Conservation (phyloP, 2,113 vertebrate genomes). For the Oenanthe oenanthe region DNA sequence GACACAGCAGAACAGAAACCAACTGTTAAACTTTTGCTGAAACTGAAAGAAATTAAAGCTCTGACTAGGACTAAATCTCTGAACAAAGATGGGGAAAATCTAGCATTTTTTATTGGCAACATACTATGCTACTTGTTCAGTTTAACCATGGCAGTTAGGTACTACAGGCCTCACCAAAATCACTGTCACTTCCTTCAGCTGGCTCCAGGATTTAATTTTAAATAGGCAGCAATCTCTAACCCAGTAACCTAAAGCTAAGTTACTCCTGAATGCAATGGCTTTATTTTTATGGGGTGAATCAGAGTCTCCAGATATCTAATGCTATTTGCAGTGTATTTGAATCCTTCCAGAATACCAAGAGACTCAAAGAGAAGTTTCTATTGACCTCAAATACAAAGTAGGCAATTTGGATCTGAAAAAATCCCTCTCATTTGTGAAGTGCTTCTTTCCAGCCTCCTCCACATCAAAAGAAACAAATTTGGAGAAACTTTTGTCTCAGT, state of each 20-base stretch:
- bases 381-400: background rate
- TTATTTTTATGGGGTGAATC: background rate
- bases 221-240: background rate
- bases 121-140: background rate
- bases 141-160: background rate
- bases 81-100: background rate
- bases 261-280: background rate
- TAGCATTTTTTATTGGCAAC: background rate
- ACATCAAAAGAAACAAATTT: background rate
- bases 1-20: background rate
- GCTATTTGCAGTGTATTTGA: background rate
- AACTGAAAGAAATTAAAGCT: background rate
- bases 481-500: background rate
- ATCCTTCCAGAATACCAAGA: background rate
- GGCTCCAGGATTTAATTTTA: background rate
- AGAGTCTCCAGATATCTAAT: background rate
- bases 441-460: background rate
- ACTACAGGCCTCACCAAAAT: background rate
- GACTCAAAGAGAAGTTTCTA: background rate
- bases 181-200: background rate
- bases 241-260: background rate
- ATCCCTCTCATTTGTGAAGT: accelerated
- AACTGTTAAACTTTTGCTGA: background rate
- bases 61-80: background rate
- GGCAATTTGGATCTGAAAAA: background rate